phyloP scores from a whole-genome alignment of 2,888 invertebrate species.

The Bellardia pandia region DNA sequence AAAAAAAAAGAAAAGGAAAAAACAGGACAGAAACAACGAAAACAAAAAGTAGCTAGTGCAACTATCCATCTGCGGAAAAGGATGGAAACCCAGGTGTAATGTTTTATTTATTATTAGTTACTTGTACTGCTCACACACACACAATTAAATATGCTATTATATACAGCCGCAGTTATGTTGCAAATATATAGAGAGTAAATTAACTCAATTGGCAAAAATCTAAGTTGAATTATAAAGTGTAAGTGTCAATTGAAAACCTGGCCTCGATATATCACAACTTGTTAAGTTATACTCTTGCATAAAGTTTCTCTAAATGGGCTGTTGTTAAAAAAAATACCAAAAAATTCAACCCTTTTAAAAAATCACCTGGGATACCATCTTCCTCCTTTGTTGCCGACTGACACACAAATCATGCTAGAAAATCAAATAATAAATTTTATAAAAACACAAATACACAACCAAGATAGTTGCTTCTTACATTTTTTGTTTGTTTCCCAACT shows the following conservation, averaged over 20 bases:
- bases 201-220: too few species aligned
- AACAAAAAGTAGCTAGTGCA: slow-evolving; percentile 2
- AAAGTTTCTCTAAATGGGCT: too few species aligned
- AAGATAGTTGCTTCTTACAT: slow-evolving; percentile 36
- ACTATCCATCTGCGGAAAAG: background rate
- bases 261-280: too few species aligned
- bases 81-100: background rate
- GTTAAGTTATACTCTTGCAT: too few species aligned
- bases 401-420: background rate
- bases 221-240: too few species aligned
- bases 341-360: background rate
- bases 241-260: too few species aligned
- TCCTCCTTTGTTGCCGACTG: background rate
- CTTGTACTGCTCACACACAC: too few species aligned
- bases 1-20: slow-evolving; percentile 22
- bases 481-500: slow-evolving; percentile 41
- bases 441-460: slow-evolving; percentile 4
- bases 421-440: slow-evolving; percentile 13
- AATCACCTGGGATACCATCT: slow-evolving; percentile 7
- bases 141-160: too few species aligned
- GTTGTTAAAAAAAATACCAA: too few species aligned
- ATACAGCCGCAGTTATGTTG: too few species aligned
- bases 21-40: slow-evolving; percentile 22
- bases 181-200: too few species aligned
- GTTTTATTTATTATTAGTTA: background rate